Evolutionary conservation across 2,888 invertebrate species (phyloP).

Genomic region (Pachydiplax longipennis): DNA sequence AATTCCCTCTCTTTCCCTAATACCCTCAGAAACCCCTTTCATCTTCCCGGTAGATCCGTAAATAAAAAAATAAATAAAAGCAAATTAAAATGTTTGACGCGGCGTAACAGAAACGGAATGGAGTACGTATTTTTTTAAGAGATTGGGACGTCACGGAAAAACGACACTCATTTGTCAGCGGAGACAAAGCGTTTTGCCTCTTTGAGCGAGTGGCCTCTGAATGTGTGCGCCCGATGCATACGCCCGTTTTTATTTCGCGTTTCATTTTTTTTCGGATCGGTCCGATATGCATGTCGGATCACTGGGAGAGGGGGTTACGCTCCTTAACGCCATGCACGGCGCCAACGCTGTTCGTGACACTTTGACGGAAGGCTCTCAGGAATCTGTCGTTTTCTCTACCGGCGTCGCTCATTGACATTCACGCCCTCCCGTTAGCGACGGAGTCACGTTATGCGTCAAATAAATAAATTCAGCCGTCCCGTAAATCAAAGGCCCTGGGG

Average conservation of each 20-base stretch:
- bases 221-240: background rate
- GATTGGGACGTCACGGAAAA: background rate
- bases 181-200: background rate
- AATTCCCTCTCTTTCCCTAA: background rate
- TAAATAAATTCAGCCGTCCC: too few species aligned
- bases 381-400: background rate
- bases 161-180: conserved; percentile 17
- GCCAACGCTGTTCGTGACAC: background rate
- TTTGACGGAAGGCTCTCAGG: conserved; percentile 17
- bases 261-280: background rate
- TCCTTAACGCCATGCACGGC: background rate
- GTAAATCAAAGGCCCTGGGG: too few species aligned
- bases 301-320: background rate
- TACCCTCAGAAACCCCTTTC: background rate
- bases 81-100: background rate
- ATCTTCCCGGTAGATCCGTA: background rate
- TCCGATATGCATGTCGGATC: conserved; percentile 24
- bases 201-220: background rate
- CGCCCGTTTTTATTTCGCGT: background rate
- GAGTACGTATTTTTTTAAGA: background rate
- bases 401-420: too few species aligned
- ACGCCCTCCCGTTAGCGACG: background rate
- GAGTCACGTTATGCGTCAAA: background rate
- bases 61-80: background rate
- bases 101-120: background rate